These are phyloP conservation scores for Lumbricus terrestris DNA, from an alignment of 2,888 invertebrate genomes.

Conservation along the genomic window DNA sequence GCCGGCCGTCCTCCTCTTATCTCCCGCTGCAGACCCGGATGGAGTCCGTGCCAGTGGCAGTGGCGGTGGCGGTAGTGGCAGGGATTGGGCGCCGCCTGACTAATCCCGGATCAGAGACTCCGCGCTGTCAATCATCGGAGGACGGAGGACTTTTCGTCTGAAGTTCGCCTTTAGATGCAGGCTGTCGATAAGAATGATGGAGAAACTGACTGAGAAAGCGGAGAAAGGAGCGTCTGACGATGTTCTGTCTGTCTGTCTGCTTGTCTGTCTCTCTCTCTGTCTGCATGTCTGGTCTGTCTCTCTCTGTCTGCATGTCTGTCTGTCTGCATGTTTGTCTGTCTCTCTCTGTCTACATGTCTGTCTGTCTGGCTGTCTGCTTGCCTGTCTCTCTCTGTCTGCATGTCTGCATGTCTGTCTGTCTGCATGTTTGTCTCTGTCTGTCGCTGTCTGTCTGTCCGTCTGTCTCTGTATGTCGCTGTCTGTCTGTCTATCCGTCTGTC, in stretches of 20 bases:
- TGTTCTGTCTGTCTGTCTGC: neutral
- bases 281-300: no score
- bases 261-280: no score
- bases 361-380: no score
- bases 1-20: conserved; percentile 6
- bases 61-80: neutral
- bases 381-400: no score
- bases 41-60: neutral
- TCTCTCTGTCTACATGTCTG: no score
- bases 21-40: neutral
- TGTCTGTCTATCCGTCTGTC: no score
- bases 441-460: no score
- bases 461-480: no score
- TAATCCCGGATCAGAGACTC: neutral
- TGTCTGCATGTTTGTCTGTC: no score
- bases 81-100: conserved; percentile 3
- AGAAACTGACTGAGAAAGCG: neutral
- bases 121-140: neutral
- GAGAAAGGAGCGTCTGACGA: neutral
- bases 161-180: neutral
- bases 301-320: no score
- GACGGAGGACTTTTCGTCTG: neutral
- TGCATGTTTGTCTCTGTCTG: no score
- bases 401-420: no score
- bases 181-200: neutral